phyloP scores from a whole-genome alignment of 1,140 invertebrate species.

The Drosophila cardini region DNA sequence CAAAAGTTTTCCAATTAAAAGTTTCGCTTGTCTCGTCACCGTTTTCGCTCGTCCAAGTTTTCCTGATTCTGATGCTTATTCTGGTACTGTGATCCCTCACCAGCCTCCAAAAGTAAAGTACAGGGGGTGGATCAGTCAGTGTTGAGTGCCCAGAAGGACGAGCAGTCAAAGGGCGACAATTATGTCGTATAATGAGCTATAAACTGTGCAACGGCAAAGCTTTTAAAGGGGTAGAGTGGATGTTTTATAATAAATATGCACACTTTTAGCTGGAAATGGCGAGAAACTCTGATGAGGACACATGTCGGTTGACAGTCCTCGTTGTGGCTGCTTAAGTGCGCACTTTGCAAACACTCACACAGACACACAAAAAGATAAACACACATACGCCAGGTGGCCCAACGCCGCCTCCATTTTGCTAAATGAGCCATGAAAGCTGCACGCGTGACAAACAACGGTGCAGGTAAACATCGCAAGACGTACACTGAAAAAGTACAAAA shows the following conservation, averaged over 20 bases:
- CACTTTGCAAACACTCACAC: neutral
- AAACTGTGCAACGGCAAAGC: constrained; percentile 40
- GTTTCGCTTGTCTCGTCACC: constrained; percentile 59
- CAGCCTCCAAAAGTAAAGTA: neutral
- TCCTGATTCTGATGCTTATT: constrained; percentile 12
- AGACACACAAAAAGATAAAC: constrained; percentile 51
- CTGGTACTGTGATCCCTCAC: neutral
- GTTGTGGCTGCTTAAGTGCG: constrained; percentile 26
- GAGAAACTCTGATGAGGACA: constrained; percentile 26
- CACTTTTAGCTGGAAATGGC: constrained; percentile 37
- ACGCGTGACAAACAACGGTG: constrained; percentile 23
- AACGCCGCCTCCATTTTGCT: constrained; percentile 25
- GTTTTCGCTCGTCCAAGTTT: constrained; percentile 1
- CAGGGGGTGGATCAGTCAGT: neutral
- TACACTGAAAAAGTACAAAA: no score
- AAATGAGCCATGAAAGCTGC: constrained; percentile 62
- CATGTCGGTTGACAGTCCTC: constrained; percentile 14
- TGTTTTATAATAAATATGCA: constrained; percentile 35
- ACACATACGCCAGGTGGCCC: constrained; percentile 56
- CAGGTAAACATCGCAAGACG: neutral
- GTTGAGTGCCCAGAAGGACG: neutral
- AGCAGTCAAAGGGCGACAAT: constrained; percentile 56
- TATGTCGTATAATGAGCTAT: constrained; percentile 77
- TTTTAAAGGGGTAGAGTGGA: no score
- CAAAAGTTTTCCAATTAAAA: constrained; percentile 81